These are phyloP conservation scores for Monopis laevigella DNA, from an alignment of 2,888 invertebrate species.

Conservation along the genomic window DNA sequence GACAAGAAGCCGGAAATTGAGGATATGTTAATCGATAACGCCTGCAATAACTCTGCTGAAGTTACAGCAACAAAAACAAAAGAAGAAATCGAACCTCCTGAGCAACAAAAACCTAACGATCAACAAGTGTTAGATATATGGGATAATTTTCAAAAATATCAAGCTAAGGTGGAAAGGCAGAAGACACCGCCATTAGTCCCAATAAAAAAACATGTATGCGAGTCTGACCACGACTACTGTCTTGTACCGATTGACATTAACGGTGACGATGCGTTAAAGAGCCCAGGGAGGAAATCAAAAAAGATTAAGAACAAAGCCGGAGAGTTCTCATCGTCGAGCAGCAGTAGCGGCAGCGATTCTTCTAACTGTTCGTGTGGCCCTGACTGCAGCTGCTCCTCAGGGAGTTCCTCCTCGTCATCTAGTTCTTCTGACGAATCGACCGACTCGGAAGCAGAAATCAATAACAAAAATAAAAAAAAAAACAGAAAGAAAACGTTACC, in stretches of 20 bases:
- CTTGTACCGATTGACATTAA: constrained; percentile 56
- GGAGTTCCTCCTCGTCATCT: constrained; percentile 74
- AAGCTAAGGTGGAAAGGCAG: constrained; percentile 72
- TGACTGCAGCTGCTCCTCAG: constrained; percentile 84
- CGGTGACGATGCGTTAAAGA: constrained; percentile 51
- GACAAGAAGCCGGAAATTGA: constrained; percentile 23
- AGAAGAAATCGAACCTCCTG: constrained; percentile 24
- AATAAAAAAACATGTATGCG: constrained; percentile 65
- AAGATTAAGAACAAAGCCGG: constrained; percentile 52
- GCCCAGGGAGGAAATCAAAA: constrained; percentile 53
- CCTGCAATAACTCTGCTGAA: constrained; percentile 18
- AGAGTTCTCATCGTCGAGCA: constrained; percentile 71
- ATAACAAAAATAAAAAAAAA: constrained; percentile 54
- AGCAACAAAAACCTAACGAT: constrained; percentile 57
- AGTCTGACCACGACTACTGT: constrained; percentile 82
- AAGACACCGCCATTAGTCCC: constrained; percentile 55
- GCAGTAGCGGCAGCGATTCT: constrained; percentile 80
- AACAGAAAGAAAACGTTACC: constrained; percentile 42
- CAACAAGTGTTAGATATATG: constrained; percentile 76
- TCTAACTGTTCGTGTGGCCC: constrained; percentile 85
- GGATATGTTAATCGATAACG: constrained; percentile 21
- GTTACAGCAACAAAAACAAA: constrained; percentile 22
- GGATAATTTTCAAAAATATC: constrained; percentile 81
- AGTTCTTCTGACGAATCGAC: constrained; percentile 66
- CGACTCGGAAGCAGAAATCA: constrained; percentile 51